Conservation (phyloP, 2,797 vertebrate species). For the Fundulus diaphanus region DNA sequence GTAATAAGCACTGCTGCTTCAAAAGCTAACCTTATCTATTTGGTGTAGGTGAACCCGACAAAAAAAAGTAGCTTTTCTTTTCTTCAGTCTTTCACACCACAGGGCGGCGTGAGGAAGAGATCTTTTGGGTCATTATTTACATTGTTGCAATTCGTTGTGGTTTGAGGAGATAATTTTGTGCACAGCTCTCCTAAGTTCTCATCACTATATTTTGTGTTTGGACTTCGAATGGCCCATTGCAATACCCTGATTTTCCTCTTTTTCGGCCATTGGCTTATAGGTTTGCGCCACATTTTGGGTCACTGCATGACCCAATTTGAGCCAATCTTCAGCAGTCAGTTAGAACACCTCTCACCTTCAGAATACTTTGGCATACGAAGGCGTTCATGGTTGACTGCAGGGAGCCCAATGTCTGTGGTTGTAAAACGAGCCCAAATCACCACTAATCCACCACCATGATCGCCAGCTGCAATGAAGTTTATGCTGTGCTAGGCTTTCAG, state of each 20-base stretch:
- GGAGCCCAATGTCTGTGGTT: neutral
- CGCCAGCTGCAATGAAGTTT: neutral
- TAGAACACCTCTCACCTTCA: neutral
- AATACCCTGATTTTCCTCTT: neutral
- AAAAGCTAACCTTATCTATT: conserved; percentile 10
- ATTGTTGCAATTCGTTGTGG: neutral
- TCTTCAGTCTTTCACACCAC: neutral
- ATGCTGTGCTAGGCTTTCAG: neutral
- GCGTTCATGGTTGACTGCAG: neutral
- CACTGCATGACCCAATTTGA: neutral
- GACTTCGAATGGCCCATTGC: neutral
- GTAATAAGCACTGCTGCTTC: neutral
- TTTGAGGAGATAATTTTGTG: neutral
- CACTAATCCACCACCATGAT: neutral
- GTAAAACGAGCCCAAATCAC: neutral
- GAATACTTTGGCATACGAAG: neutral
- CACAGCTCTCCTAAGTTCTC: neutral
- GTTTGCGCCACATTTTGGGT: neutral
- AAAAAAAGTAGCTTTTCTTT: too few species aligned
- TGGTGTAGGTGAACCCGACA: neutral
- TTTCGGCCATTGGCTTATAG: neutral
- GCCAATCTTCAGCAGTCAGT: neutral
- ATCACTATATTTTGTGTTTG: neutral
- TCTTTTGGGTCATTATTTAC: neutral
- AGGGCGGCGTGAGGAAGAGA: too few species aligned